These are phyloP conservation scores for Tyria jacobaeae DNA, from an alignment of 2,888 invertebrate species.

Conservation along the genomic window DNA sequence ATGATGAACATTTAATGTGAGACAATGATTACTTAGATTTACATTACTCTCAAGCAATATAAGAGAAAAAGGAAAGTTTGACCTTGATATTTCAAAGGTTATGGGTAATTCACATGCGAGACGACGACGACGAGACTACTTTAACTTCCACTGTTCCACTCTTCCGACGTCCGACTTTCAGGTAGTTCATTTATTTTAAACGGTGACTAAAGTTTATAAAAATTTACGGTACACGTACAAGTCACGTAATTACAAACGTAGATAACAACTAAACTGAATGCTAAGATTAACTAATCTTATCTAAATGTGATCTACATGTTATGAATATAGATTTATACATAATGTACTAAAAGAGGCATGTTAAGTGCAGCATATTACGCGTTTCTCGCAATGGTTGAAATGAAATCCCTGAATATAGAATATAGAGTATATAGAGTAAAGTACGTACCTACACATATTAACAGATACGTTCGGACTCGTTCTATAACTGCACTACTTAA, in stretches of 20 bases:
- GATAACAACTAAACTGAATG: no score
- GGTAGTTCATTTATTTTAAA: no score
- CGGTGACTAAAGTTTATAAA: no score
- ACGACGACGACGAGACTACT: no score
- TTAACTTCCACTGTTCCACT: no score
- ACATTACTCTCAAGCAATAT: background rate
- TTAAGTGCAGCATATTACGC: background rate
- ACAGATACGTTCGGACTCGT: background rate
- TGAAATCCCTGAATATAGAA: background rate
- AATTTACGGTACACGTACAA: no score
- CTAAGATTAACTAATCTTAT: no score
- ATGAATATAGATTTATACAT: no score
- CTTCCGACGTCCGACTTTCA: no score
- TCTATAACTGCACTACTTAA: slow-evolving; percentile 15
- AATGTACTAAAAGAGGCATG: background rate
- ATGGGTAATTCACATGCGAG: slow-evolving; percentile 6
- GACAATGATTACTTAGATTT: background rate
- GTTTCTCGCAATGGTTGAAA: background rate
- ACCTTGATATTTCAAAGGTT: background rate
- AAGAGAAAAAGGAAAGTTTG: background rate
- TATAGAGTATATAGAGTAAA: no score
- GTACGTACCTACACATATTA: background rate
- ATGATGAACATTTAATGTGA: slow-evolving; percentile 27
- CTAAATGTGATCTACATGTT: no score
- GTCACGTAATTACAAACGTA: no score